Conservation (phyloP, 2,888 invertebrate genomes). For the Drosophila lutescens region DNA sequence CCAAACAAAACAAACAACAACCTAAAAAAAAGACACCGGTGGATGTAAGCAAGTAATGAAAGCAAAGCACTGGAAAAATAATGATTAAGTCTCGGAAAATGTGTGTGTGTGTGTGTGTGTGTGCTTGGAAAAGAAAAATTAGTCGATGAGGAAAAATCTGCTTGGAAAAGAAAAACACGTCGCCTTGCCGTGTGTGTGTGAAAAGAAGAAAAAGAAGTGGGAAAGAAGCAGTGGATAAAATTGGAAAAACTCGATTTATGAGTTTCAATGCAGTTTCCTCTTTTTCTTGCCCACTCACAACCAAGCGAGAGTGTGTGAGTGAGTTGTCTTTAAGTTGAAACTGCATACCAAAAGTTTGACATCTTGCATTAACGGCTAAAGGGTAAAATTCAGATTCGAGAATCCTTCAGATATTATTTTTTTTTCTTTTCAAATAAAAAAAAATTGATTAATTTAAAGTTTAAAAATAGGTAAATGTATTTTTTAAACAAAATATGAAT, state of each 20-base stretch:
- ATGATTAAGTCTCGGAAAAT: constrained; percentile 67
- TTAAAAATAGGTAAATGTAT: too few relatives aligned
- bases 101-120: constrained; percentile 27
- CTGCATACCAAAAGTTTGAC: constrained; percentile 51
- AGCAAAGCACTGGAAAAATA: constrained; percentile 74
- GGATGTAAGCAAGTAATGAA: constrained; percentile 66
- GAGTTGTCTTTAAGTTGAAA: constrained; percentile 41
- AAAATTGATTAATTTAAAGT: too few relatives aligned
- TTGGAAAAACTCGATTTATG: constrained; percentile 74
- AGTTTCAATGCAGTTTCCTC: constrained; percentile 69
- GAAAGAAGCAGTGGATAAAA: constrained; percentile 34
- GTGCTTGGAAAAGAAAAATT: constrained; percentile 43
- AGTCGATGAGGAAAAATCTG: constrained; percentile 53
- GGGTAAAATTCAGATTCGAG: background rate
- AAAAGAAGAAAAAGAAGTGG: constrained; percentile 1
- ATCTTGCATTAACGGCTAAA: constrained; percentile 24
- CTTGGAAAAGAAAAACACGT: constrained; percentile 38
- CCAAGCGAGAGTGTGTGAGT: constrained; percentile 17
- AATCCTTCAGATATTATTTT: background rate
- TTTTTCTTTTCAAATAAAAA: too few relatives aligned
- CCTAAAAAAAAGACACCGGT: constrained; percentile 30
- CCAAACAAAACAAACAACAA: constrained; percentile 7
- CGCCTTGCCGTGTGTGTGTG: constrained; percentile 5
- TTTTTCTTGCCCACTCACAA: constrained; percentile 31
- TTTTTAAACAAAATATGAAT: too few relatives aligned